Percentiles rank a stretch among this genome's conserved stretches.
These are phyloP conservation scores for Clytia hemisphaerica DNA, from an alignment of 30 jellyfish, hydroid and myxozoan species.

Conservation along the genomic window DNA sequence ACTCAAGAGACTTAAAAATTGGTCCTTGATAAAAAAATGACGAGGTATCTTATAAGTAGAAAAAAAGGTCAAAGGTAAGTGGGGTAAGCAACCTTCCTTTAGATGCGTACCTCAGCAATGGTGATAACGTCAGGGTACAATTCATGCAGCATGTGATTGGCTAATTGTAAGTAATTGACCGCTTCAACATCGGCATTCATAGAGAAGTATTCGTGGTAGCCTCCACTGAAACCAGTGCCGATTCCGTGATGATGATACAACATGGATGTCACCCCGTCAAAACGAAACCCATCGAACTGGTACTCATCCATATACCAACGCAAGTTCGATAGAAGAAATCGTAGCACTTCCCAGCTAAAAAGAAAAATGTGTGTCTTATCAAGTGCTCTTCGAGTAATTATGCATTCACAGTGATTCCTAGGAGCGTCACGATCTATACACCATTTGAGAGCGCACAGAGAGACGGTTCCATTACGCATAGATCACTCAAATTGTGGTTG, in stretches of 20 bases:
- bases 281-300: conserved; percentile 91
- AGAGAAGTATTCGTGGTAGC: conserved; percentile 86
- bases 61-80: too few relatives aligned
- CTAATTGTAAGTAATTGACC: conserved; percentile 73
- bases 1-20: too few relatives aligned
- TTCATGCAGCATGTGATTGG: conserved; percentile 76
- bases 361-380: not conserved
- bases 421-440: not conserved
- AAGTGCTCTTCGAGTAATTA: not conserved
- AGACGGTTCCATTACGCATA: too few relatives aligned
- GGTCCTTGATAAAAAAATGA: too few relatives aligned
- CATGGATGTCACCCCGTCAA: conserved; percentile 99
- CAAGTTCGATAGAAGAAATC: conserved; percentile 77
- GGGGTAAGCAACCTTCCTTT: too few relatives aligned
- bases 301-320: conserved; percentile 88
- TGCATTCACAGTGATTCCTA: not conserved
- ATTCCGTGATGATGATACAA: conserved; percentile 88
- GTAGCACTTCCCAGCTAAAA: conserved; percentile 82
- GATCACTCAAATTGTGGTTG: too few relatives aligned
- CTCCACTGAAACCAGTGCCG: conserved; percentile 90
- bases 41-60: too few relatives aligned
- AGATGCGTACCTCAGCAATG: conserved; percentile 89
- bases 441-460: too few relatives aligned
- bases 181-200: conserved; percentile 81
- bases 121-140: conserved; percentile 76